These are phyloP conservation scores for Drosophila pseudoobscura DNA, from an alignment of 1,140 invertebrate species.

Conservation along the genomic window DNA sequence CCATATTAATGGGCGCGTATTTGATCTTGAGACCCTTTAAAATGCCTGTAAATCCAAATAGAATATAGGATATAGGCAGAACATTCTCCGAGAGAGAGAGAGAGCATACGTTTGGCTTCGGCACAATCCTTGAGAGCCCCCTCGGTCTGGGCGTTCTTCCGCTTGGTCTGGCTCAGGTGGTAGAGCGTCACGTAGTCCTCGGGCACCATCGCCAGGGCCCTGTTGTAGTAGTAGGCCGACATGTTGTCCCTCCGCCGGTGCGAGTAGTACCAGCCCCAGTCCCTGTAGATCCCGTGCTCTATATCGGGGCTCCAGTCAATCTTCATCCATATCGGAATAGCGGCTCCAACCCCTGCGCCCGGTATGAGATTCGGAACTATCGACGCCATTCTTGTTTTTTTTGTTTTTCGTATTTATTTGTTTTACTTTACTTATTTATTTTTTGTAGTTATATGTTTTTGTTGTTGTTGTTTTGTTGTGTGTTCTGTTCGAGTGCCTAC, in stretches of 20 bases:
- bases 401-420: conserved; percentile 8
- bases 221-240: conserved; percentile 65
- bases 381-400: conserved; percentile 33
- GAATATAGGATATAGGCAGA: neutral
- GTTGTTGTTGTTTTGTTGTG: too few species aligned
- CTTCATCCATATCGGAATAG: conserved; percentile 58
- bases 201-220: conserved; percentile 44
- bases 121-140: conserved; percentile 49
- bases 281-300: conserved; percentile 62
- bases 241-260: conserved; percentile 50
- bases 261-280: conserved; percentile 72
- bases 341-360: conserved; percentile 15
- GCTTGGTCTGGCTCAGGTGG: conserved; percentile 58
- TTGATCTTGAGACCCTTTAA: neutral
- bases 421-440: conserved; percentile 1
- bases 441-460: neutral
- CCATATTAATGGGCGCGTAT: conserved; percentile 49
- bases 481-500: too few species aligned
- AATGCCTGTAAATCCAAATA: conserved; percentile 13
- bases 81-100: too few species aligned
- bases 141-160: conserved; percentile 50
- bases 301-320: conserved; percentile 68
- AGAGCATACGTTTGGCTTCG: conserved; percentile 20
- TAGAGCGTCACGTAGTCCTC: conserved; percentile 58
- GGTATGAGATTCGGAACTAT: conserved; percentile 14